Percentiles rank a stretch among this genome's conserved stretches.
These are phyloP conservation scores for Dascyllus trimaculatus DNA, from an alignment of 2,113 vertebrate genomes.

Conservation along the genomic window DNA sequence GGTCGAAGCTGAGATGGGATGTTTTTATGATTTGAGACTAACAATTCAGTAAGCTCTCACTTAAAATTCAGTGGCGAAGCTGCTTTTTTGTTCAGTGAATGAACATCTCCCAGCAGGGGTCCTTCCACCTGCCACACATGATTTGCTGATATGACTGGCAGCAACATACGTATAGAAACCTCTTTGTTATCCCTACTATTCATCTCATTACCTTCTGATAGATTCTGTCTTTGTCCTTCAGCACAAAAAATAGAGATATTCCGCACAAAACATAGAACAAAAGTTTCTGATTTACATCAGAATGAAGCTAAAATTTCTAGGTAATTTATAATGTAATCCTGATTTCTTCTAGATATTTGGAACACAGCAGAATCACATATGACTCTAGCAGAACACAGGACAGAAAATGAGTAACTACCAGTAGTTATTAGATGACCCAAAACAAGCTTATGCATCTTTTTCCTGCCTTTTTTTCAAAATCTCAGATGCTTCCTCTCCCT, in stretches of 20 bases:
- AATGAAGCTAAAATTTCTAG: neutral
- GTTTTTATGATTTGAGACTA: neutral
- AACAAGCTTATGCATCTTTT: neutral
- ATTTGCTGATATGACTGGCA: neutral
- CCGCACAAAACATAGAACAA: too few relatives aligned
- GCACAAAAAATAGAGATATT: neutral
- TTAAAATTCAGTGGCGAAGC: neutral
- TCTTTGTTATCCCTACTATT: neutral
- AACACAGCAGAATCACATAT: too few relatives aligned
- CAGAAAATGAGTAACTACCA: too few relatives aligned
- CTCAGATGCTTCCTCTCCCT: neutral
- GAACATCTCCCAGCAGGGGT: neutral
- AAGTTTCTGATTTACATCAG: neutral
- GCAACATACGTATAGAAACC: neutral
- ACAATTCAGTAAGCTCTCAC: neutral
- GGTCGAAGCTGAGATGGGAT: neutral
- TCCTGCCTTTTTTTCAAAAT: conserved; percentile 8
- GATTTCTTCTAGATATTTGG: neutral
- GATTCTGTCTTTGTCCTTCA: neutral
- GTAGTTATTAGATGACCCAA: too few relatives aligned
- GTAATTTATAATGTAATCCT: neutral
- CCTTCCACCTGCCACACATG: neutral
- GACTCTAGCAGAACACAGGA: too few relatives aligned
- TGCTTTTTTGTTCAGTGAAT: neutral
- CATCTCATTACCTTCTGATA: too few relatives aligned